Conservation (phyloP, 1,140 invertebrate genomes). For the Drosophila sulfurigaster region DNA sequence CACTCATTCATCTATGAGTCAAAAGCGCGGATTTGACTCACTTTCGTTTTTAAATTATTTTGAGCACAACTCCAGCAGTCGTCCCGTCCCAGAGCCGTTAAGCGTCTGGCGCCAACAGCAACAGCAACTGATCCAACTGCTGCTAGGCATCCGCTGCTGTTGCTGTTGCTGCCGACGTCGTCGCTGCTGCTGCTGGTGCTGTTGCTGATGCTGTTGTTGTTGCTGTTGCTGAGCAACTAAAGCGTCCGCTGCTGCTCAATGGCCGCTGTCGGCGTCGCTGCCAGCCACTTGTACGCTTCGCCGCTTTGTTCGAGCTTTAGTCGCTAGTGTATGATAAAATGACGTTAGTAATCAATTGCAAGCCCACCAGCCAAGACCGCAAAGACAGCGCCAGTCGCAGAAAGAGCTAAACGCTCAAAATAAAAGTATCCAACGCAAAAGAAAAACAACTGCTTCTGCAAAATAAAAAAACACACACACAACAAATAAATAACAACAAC, state of each 20-base stretch:
- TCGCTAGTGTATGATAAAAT: conserved; percentile 85
- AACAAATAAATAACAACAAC: too few species aligned
- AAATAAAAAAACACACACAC: not conserved
- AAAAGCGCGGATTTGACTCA: conserved; percentile 28
- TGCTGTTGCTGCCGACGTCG: conserved; percentile 36
- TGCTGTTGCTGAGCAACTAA: conserved; percentile 12
- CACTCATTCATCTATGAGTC: conserved; percentile 14
- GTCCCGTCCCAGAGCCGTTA: conserved; percentile 40
- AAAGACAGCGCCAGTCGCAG: conserved; percentile 61
- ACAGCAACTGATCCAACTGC: conserved; percentile 22
- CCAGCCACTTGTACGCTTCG: conserved; percentile 44
- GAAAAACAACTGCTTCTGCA: not conserved
- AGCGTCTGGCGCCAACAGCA: conserved; percentile 35
- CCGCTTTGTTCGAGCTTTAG: conserved; percentile 84
- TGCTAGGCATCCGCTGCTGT: conserved; percentile 13
- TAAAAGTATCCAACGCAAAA: not conserved
- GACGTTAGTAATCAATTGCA: conserved; percentile 85
- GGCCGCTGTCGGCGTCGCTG: conserved; percentile 41
- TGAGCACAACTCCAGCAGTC: conserved; percentile 37
- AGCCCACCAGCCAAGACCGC: conserved; percentile 82
- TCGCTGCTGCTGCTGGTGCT: conserved; percentile 18
- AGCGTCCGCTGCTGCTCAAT: conserved; percentile 13
- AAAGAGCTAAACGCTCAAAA: conserved; percentile 36
- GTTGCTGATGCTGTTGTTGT: too few species aligned
- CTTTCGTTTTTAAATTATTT: conserved; percentile 42